These are phyloP conservation scores for Cephus pulcher DNA, from an alignment of 2,888 invertebrate genomes.

Conservation along the genomic window DNA sequence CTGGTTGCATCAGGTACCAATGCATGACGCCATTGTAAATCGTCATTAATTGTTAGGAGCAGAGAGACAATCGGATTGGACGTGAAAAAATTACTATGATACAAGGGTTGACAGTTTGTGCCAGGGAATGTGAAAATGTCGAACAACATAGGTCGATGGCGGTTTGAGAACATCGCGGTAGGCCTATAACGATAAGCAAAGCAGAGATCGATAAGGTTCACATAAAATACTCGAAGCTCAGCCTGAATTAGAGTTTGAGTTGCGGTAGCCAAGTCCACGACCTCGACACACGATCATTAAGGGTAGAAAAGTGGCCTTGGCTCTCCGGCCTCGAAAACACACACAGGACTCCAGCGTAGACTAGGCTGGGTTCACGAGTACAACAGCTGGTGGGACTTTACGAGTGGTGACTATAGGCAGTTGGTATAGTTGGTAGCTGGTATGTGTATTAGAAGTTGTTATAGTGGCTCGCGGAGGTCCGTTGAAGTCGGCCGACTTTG, in stretches of 20 bases:
- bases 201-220: slow-evolving; percentile 7
- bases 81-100: neutral
- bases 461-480: neutral
- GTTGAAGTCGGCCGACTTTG: neutral
- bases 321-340: neutral
- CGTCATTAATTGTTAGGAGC: neutral
- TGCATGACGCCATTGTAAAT: neutral
- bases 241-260: neutral
- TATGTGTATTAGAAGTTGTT: too few species aligned
- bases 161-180: neutral
- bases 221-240: slow-evolving; percentile 1
- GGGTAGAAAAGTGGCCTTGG: neutral
- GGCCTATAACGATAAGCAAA: neutral
- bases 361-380: neutral
- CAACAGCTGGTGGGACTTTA: neutral
- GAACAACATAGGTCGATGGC: neutral
- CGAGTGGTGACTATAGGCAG: neutral
- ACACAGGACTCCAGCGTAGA: neutral
- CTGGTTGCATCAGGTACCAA: neutral
- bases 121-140: neutral
- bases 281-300: neutral
- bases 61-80: neutral
- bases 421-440: neutral
- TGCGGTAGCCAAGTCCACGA: neutral
- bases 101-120: neutral